Percentiles rank a stretch among this genome's conserved stretches.
These are phyloP conservation scores for Mystacornis crossleyi DNA, from an alignment of 2,113 vertebrate species.

Conservation along the genomic window DNA sequence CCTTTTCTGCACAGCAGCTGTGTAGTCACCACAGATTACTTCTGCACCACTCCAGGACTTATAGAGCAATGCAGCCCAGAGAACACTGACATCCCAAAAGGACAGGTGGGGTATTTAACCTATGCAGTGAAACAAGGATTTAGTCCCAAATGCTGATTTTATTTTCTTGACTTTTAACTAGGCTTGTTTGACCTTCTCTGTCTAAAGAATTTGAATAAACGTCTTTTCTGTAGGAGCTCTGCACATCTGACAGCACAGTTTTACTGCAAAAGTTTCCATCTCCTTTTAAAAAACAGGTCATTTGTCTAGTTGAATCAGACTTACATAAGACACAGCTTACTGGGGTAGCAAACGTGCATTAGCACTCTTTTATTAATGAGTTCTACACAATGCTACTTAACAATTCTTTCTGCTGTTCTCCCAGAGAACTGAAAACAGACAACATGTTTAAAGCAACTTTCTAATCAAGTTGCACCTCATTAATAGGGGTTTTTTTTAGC, in stretches of 20 bases:
- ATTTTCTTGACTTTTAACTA: constrained; percentile 55
- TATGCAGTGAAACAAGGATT: neutral
- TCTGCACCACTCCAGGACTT: neutral
- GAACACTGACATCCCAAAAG: neutral
- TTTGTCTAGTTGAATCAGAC: constrained; percentile 51
- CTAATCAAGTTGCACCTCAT: constrained; percentile 48
- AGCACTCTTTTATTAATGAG: constrained; percentile 58
- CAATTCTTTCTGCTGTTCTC: neutral
- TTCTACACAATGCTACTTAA: constrained; percentile 21
- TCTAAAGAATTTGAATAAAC: constrained; percentile 58
- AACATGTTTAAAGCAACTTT: constrained; percentile 36
- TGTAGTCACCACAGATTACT: neutral
- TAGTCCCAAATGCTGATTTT: neutral
- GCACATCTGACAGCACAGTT: constrained; percentile 7
- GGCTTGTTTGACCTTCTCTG: constrained; percentile 61
- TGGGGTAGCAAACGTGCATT: neutral
- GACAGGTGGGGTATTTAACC: neutral
- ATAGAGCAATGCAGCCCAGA: neutral
- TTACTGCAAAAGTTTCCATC: constrained; percentile 38
- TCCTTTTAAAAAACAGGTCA: constrained; percentile 59
- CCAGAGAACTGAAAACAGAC: neutral
- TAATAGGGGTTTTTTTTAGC: neutral
- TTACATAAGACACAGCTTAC: constrained; percentile 45
- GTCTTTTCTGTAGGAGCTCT: neutral
- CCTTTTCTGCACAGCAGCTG: neutral